A percentile compares a stretch with the other conserved stretches of the same genome.
Conservation (phyloP, 2,888 invertebrate genomes). For the Asteroscopus sphinx region DNA sequence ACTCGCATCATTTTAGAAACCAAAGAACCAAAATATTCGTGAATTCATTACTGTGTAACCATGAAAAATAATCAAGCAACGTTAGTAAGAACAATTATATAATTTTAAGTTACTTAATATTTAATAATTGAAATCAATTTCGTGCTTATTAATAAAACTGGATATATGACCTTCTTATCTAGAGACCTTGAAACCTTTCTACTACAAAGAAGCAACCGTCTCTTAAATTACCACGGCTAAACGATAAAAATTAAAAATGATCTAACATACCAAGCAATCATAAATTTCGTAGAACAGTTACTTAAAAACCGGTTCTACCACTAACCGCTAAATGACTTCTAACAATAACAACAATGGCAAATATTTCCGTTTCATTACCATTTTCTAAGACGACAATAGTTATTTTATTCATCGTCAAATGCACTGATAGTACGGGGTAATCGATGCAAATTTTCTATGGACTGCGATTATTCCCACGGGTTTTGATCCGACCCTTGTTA, state of each 20-base stretch:
- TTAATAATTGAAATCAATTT: slow-evolving; percentile 1
- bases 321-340: slow-evolving; percentile 60
- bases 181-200: slow-evolving; percentile 22
- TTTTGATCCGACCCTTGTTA: slow-evolving; percentile 54
- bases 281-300: slow-evolving; percentile 37
- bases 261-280: slow-evolving; percentile 33
- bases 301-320: slow-evolving; percentile 64
- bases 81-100: not conserved
- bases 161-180: slow-evolving; percentile 10
- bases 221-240: slow-evolving; percentile 29
- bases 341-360: slow-evolving; percentile 72
- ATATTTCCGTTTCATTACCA: slow-evolving; percentile 77
- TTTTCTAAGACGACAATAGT: slow-evolving; percentile 60
- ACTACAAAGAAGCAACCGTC: slow-evolving; percentile 16
- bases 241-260: slow-evolving; percentile 39
- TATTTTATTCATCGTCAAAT: slow-evolving; percentile 56
- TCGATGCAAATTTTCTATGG: slow-evolving; percentile 68
- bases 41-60: no score
- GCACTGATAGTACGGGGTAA: slow-evolving; percentile 53
- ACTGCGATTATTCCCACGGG: slow-evolving; percentile 69
- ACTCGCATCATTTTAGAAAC: no score
- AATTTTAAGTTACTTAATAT: not conserved
- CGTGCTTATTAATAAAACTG: slow-evolving; percentile 1
- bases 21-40: no score
- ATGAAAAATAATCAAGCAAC: not conserved